A percentile compares a stretch with the other conserved stretches of the same genome.
Conservation (phyloP, 2,797 vertebrate species). For the Malacoraja senta region DNA sequence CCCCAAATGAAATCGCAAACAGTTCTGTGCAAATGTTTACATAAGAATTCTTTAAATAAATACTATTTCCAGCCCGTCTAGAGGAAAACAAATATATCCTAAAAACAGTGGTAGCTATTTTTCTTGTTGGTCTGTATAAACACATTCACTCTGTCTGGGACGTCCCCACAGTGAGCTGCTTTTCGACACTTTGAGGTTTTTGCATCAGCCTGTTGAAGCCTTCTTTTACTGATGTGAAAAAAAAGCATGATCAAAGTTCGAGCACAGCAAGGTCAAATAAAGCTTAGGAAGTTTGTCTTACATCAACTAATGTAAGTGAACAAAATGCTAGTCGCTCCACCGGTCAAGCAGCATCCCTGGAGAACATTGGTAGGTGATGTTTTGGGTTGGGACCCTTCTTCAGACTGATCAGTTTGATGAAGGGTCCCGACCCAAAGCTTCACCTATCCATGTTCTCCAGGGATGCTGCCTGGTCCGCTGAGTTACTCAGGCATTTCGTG, state of each 20-base stretch:
- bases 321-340: too few species aligned
- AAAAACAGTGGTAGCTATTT: background rate
- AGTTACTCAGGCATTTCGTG: too few species aligned
- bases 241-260: background rate
- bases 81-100: background rate
- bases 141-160: background rate
- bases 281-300: background rate
- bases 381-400: too few species aligned
- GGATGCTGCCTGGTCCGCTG: too few species aligned
- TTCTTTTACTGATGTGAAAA: background rate
- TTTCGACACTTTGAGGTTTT: background rate
- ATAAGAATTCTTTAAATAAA: background rate
- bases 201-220: background rate
- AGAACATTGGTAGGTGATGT: too few species aligned
- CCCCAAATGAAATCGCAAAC: background rate
- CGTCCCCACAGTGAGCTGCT: background rate
- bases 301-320: background rate
- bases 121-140: background rate
- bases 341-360: too few species aligned
- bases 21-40: background rate
- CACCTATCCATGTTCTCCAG: too few species aligned
- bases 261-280: background rate
- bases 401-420: too few species aligned
- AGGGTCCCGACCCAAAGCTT: too few species aligned
- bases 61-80: background rate